Percentiles rank a stretch among this genome's conserved stretches.
Conservation (phyloP, 2,888 invertebrate species). For the Sesamia inferens region DNA sequence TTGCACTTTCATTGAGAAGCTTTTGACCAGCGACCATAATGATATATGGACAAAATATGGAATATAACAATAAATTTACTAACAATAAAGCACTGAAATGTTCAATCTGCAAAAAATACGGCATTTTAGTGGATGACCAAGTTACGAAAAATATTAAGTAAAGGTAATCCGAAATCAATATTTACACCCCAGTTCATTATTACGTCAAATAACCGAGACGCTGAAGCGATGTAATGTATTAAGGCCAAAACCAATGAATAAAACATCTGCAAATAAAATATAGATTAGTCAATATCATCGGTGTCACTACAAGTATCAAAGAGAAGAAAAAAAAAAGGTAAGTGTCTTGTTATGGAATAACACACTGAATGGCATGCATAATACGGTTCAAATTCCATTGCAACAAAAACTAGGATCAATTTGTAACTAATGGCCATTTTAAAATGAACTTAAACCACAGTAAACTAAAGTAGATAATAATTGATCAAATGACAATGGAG, state of each 20-base stretch:
- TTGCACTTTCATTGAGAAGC: conserved; percentile 20
- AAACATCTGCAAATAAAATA: conserved; percentile 19
- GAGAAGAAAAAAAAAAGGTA: too few species aligned
- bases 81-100: neutral
- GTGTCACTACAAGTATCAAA: neutral
- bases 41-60: conserved; percentile 14
- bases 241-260: conserved; percentile 9
- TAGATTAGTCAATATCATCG: neutral
- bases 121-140: neutral
- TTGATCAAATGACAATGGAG: too few species aligned
- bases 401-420: too few species aligned
- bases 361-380: neutral
- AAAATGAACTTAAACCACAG: too few species aligned
- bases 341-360: neutral
- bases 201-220: neutral
- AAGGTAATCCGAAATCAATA: neutral
- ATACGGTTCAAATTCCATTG: too few species aligned
- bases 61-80: conserved; percentile 2
- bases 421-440: too few species aligned
- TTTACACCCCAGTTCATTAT: neutral
- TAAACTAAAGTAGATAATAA: too few species aligned
- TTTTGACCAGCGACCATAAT: conserved; percentile 38
- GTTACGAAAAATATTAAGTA: neutral
- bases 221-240: neutral
- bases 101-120: neutral